Conservation (phyloP, 2,113 vertebrate species). For the Eurypyga helias region DNA sequence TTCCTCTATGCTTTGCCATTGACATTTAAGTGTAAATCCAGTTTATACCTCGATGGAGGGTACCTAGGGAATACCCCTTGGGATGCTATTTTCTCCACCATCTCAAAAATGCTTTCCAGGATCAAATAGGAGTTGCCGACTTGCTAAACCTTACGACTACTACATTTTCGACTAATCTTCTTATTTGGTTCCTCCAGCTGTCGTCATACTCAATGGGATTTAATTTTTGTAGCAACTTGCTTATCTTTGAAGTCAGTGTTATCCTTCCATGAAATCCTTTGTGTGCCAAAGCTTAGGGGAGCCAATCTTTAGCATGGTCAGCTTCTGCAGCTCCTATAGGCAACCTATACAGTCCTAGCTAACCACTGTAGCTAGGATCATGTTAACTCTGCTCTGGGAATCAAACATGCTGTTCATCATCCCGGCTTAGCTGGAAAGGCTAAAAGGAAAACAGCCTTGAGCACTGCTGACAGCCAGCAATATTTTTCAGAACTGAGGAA, state of each 20-base stretch:
- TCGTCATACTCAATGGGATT: conserved; percentile 6
- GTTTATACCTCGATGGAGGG: neutral
- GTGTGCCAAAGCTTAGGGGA: neutral
- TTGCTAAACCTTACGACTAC: neutral
- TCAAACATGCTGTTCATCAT: neutral
- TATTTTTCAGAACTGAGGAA: neutral
- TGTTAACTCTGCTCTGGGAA: neutral
- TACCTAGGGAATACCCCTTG: neutral
- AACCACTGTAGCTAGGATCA: neutral
- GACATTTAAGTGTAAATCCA: neutral
- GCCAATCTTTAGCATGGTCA: neutral
- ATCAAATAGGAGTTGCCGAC: neutral
- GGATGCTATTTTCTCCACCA: neutral
- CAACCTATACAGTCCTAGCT: neutral
- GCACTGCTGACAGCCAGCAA: neutral
- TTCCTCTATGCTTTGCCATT: neutral
- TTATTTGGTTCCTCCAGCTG: conserved; percentile 48
- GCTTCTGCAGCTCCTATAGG: conserved; percentile 8
- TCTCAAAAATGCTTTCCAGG: neutral
- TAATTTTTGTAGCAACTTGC: conserved; percentile 34
- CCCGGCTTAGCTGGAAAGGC: neutral
- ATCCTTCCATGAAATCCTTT: conserved; percentile 34
- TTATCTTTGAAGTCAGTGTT: conserved; percentile 64
- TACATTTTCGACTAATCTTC: conserved; percentile 26
- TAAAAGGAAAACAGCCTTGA: neutral